A percentile compares a stretch with the other conserved stretches of the same genome.
Evolutionary conservation across 2,888 invertebrate genomes (phyloP).

Genomic region (Mantis religiosa): DNA sequence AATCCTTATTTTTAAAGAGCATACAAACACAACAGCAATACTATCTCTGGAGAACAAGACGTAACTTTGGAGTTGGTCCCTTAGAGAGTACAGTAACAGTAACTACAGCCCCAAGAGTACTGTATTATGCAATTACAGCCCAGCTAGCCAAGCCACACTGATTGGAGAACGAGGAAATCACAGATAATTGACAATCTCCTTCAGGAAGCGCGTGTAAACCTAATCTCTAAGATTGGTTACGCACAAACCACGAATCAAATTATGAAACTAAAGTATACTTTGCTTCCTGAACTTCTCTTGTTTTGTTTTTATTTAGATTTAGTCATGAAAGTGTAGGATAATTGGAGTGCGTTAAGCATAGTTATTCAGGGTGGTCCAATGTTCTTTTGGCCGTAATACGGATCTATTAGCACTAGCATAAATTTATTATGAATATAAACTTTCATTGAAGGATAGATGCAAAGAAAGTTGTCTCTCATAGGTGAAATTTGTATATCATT

Average conservation of each 20-base stretch:
- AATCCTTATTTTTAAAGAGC: no score
- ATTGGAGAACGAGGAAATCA: neutral
- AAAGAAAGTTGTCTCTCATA: no score
- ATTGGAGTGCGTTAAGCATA: neutral
- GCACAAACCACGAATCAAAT: neutral
- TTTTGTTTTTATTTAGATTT: neutral
- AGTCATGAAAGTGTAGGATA: neutral
- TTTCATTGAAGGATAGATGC: no score
- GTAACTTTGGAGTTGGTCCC: neutral
- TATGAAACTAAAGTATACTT: neutral
- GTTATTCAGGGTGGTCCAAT: neutral
- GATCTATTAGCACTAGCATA: neutral
- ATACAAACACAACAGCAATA: neutral
- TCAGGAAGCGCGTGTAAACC: neutral
- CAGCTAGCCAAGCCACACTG: neutral
- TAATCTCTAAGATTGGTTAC: neutral
- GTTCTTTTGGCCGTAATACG: neutral
- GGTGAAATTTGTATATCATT: no score
- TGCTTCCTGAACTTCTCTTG: neutral
- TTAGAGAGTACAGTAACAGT: neutral
- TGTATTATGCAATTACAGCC: neutral
- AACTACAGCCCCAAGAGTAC: neutral
- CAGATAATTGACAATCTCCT: neutral
- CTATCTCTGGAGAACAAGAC: neutral
- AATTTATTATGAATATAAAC: no score